Conservation (phyloP, 2,888 invertebrate species). For the Lasioglossum leucozonium region DNA sequence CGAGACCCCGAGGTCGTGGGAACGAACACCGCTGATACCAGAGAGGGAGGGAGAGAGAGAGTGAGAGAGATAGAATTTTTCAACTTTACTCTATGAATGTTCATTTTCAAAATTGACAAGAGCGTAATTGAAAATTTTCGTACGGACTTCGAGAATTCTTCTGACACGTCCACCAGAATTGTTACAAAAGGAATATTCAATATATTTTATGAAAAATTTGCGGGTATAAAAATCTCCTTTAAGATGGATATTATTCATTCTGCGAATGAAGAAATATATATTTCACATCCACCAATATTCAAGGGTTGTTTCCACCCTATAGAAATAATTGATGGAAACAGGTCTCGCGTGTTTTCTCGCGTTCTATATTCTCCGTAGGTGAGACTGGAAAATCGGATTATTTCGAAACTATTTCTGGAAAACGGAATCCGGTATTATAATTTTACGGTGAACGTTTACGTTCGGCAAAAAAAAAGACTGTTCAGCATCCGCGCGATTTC, state of each 20-base stretch:
- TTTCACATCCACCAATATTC: background rate
- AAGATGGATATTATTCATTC: too few species aligned
- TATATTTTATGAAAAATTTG: too few species aligned
- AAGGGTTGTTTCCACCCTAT: background rate
- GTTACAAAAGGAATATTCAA: background rate
- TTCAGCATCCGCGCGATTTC: background rate
- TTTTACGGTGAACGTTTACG: background rate
- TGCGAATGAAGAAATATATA: too few species aligned
- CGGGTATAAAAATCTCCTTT: too few species aligned
- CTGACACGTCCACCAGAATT: background rate
- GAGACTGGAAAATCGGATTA: background rate
- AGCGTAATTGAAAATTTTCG: background rate
- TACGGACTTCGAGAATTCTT: background rate
- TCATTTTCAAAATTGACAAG: background rate
- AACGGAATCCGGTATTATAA: background rate
- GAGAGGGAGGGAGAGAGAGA: too few species aligned
- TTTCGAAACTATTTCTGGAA: background rate
- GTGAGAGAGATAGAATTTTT: too few species aligned
- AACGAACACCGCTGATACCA: background rate
- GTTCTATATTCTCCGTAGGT: background rate
- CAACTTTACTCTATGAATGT: background rate
- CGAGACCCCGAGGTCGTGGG: background rate
- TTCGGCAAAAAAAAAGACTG: background rate
- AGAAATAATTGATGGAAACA: background rate
- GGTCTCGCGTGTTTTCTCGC: too few species aligned